A percentile compares a stretch with the other conserved stretches of the same genome.
Conservation (phyloP, 64 coral and sea anemone genomes). For the Actinia tenebrosa region DNA sequence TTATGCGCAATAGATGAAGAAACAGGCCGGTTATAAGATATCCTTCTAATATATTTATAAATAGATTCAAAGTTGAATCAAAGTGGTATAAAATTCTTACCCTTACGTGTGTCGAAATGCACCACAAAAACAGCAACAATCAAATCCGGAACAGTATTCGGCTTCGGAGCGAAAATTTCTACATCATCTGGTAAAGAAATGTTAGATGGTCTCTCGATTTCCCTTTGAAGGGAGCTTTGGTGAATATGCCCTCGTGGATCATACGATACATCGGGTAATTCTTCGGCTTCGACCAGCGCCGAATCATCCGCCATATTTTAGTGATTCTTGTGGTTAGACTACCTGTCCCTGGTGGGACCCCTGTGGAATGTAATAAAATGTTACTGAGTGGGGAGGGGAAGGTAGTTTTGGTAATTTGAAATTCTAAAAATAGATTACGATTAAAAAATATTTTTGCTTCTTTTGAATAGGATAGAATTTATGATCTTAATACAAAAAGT, state of each 20-base stretch:
- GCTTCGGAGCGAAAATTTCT: neutral
- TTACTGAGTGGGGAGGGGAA: neutral
- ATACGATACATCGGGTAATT: conserved; percentile 73
- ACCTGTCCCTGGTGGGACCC: neutral
- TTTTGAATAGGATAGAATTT: no score
- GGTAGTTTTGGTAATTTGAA: neutral
- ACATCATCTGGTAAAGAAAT: neutral
- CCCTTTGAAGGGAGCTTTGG: neutral
- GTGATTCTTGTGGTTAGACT: neutral
- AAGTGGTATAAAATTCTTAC: conserved; percentile 19
- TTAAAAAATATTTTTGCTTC: no score
- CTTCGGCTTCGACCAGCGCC: conserved; percentile 72
- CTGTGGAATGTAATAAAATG: neutral
- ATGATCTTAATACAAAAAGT: neutral
- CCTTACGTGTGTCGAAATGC: conserved; percentile 93
- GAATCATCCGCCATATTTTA: conserved; percentile 72
- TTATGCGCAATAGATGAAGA: neutral
- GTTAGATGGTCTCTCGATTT: neutral
- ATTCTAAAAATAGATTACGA: no score
- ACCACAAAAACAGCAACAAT: conserved; percentile 94
- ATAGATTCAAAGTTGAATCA: neutral
- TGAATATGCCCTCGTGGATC: conserved; percentile 45
- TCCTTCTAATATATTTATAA: no score
- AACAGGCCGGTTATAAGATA: no score
- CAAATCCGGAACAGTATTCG: conserved; percentile 43